Evolutionary conservation across 2,113 vertebrate genomes (phyloP), one percentile per base, ranked within the genome.

Genomic region (Micromys minutus): DNA sequence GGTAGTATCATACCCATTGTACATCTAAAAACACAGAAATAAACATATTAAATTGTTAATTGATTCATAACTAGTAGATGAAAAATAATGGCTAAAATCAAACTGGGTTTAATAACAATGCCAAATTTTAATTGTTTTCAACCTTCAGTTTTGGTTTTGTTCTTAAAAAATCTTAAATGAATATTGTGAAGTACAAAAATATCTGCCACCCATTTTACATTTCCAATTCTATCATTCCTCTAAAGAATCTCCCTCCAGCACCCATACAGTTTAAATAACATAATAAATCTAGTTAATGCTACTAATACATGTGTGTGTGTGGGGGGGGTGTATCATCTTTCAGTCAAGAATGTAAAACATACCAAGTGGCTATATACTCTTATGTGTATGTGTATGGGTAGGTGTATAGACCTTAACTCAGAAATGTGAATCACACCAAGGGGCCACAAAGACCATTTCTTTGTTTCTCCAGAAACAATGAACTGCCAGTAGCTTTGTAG

Each of bases 81-180:
- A 89, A 89, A 71, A 65, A 12, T 17, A 91, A 89, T 63, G 72
- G 12, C 3, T 52, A 91, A 86, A 87, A n/a, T 89, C 15, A 59
- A 87, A 21, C 39, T 26, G 22, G 8, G 10, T 87, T 39, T 95
- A 52, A 84, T 91, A 24, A 74, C 89, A 94, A 87, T 39, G 55
- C 1, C 0, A 57, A 11, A 67, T 50, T 96, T 91, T 36, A 76
- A 65, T 76, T 93, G 63, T 96, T 89, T 96, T 76, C 7, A 47
- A 96, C 71, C 31, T 9, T 3, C 34, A 9, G 45, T 45, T 75
- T 75, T 75, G 4, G 1, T 8, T 76, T 31, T 31, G 31, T 8
- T 77, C 26, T 77, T 77, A 24, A 50, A 7, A 50, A 15, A 17
- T 17, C 15, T 47, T 50, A 77, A 7, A 50, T 47, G 29, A 50